Conservation (phyloP, 2,113 vertebrate species). For the Astatotilapia flaviijosephi region DNA sequence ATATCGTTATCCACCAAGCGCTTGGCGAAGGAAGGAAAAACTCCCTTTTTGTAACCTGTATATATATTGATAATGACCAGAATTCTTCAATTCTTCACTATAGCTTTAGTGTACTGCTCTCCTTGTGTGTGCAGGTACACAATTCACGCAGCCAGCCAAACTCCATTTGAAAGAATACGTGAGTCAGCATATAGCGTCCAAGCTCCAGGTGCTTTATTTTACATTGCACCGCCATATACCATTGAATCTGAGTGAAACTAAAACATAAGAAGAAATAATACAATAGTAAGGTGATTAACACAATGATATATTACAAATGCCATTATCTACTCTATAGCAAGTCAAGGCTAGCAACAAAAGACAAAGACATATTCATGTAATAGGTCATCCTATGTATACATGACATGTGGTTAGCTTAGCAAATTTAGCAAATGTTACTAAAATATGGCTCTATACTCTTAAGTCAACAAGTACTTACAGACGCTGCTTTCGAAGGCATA, state of each 20-base stretch:
- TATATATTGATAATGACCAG: not conserved
- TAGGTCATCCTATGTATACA: not conserved
- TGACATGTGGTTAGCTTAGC: not conserved
- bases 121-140: not conserved
- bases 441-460: not conserved
- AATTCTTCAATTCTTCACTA: not conserved
- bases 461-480: not conserved
- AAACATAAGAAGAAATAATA: not conserved
- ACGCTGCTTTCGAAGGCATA: not conserved
- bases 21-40: not conserved
- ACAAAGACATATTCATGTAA: not conserved
- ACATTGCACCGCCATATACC: not conserved
- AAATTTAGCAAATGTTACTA: not conserved
- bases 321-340: not conserved
- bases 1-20: fast-evolving
- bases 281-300: not conserved
- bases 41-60: not conserved
- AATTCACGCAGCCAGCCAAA: not conserved
- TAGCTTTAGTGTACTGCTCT: not conserved
- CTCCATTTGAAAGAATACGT: not conserved
- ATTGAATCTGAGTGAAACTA: not conserved
- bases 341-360: not conserved
- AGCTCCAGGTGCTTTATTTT: not conserved
- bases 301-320: not conserved
- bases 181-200: not conserved